Percentiles rank a stretch among this genome's conserved stretches.
These are phyloP conservation scores for Esox masquinongy DNA, from an alignment of 2,797 vertebrate species.

Conservation along the genomic window DNA sequence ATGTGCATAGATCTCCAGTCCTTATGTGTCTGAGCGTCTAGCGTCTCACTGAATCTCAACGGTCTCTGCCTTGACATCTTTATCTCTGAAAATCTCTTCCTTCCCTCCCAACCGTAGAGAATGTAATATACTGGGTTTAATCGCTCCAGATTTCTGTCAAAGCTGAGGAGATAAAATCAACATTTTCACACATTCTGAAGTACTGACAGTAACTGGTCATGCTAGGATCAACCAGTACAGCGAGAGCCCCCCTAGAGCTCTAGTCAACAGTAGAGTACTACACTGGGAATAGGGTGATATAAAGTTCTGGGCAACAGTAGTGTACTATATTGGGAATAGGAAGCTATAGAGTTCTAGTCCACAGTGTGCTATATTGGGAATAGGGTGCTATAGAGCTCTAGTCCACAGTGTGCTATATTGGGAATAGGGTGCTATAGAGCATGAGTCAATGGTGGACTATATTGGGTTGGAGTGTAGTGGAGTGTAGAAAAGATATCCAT, in stretches of 20 bases:
- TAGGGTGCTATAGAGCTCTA: no score
- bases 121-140: slow-evolving; percentile 5
- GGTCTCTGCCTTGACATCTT: no score
- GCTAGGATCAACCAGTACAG: slow-evolving; percentile 34
- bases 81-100: not conserved
- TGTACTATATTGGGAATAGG: not conserved
- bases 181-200: slow-evolving; percentile 21
- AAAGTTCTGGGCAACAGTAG: not conserved
- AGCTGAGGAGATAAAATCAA: slow-evolving; percentile 28
- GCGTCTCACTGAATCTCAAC: no score
- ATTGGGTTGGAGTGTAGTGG: no score
- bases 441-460: no score
- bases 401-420: no score
- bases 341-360: no score
- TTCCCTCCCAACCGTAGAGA: not conserved
- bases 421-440: no score
- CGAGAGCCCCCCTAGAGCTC: not conserved
- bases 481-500: no score
- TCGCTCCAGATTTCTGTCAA: slow-evolving; percentile 4
- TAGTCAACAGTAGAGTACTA: not conserved
- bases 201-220: slow-evolving; percentile 22
- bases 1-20: no score
- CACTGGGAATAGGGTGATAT: not conserved
- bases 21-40: no score
- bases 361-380: no score